phyloP scores from a whole-genome alignment of 2,113 vertebrate species.

The Hystrix brachyura region DNA sequence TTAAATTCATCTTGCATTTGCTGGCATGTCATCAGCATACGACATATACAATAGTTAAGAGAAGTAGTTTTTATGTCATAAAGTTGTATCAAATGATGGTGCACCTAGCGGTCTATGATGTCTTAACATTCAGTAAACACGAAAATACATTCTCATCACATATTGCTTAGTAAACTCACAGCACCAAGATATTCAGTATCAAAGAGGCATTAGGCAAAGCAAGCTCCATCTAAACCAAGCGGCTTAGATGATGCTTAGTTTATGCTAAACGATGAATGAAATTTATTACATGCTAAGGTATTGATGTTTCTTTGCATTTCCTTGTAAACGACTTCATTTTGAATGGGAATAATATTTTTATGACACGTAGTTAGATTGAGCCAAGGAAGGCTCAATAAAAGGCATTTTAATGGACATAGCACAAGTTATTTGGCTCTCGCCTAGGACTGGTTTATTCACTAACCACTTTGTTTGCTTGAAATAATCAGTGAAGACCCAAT shows the following conservation, averaged over 20 bases:
- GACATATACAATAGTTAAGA: not conserved
- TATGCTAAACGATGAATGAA: not conserved
- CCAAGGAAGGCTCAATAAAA: not conserved
- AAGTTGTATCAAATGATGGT: not conserved
- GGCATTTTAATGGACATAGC: not conserved
- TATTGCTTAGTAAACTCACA: not conserved
- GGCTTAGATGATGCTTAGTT: not conserved
- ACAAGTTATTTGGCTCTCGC: not conserved
- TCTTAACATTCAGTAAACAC: not conserved
- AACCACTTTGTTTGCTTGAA: not conserved
- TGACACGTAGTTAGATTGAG: not conserved
- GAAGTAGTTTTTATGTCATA: not conserved
- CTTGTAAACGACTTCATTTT: slow-evolving; percentile 2
- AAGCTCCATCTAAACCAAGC: not conserved
- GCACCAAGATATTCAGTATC: not conserved
- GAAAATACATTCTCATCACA: not conserved
- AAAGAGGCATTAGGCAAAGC: not conserved
- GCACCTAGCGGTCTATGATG: not conserved
- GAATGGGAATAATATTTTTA: slow-evolving; percentile 38
- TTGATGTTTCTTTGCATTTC: slow-evolving; percentile 5
- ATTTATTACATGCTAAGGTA: not conserved
- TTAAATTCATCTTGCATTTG: slow-evolving; percentile 5
- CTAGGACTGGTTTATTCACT: not conserved
- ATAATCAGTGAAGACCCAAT: not conserved
- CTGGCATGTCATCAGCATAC: not conserved